These are phyloP conservation scores for Scopus umbretta DNA, from an alignment of 2,113 vertebrate species.

Conservation along the genomic window DNA sequence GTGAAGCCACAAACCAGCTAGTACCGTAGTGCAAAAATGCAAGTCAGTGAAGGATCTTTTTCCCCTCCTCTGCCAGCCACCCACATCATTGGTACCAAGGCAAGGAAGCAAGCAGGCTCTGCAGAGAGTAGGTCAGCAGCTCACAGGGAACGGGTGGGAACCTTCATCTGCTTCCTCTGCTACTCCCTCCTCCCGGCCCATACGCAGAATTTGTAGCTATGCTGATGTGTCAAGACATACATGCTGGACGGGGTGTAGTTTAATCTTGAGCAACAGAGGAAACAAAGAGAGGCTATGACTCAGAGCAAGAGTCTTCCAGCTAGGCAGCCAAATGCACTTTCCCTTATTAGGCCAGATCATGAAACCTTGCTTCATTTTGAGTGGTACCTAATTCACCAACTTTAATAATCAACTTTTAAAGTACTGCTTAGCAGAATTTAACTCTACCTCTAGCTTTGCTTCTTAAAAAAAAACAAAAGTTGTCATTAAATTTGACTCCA, in stretches of 20 bases:
- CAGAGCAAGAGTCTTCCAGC: slow-evolving; percentile 26
- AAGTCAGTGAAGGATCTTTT: not conserved
- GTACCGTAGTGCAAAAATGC: not conserved
- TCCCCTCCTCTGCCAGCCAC: not conserved
- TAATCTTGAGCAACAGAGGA: slow-evolving; percentile 20
- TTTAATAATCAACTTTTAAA: not conserved
- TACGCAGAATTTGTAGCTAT: not conserved
- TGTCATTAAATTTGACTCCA: not conserved
- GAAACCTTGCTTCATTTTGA: slow-evolving; percentile 13
- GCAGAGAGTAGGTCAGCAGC: not conserved
- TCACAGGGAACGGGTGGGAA: not conserved
- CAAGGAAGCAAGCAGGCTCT: not conserved
- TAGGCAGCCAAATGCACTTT: slow-evolving; percentile 7
- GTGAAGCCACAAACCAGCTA: not conserved
- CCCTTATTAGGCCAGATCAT: slow-evolving; percentile 43
- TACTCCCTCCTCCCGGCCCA: not conserved
- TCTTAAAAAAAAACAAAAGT: not conserved
- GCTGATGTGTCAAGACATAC: not conserved
- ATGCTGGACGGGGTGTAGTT: not conserved
- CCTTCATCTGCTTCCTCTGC: not conserved
- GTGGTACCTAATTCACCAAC: not conserved
- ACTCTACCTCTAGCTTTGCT: not conserved
- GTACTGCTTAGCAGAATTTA: not conserved
- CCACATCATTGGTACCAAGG: fast-evolving
- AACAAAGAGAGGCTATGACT: slow-evolving; percentile 40